Percentiles rank a stretch among this genome's conserved stretches.
Evolutionary conservation across 2,797 vertebrate species (phyloP).

Genomic region (Myotis daubentonii): DNA sequence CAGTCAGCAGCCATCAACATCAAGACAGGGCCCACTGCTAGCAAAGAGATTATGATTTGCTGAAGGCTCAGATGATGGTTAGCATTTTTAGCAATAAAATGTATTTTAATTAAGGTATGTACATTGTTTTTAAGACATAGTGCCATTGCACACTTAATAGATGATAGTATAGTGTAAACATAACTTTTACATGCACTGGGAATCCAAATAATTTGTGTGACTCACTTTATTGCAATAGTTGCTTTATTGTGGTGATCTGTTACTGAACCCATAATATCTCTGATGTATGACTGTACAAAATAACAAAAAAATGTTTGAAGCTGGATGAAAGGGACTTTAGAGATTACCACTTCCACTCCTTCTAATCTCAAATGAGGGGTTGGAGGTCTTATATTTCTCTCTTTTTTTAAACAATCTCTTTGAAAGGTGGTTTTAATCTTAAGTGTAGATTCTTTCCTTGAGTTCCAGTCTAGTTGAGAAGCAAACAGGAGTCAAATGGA

Average conservation of each 20-base stretch:
- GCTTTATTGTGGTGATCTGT: neutral
- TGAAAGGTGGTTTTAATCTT: neutral
- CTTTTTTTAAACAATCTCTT: neutral
- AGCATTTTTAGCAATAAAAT: neutral
- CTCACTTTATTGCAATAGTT: neutral
- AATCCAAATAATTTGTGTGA: neutral
- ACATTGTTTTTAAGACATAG: neutral
- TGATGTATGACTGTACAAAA: neutral
- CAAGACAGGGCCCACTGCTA: neutral
- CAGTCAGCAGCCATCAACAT: neutral
- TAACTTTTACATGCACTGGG: neutral
- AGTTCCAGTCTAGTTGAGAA: conserved; percentile 21
- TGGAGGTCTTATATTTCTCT: neutral
- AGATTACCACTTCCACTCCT: neutral
- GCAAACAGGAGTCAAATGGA: neutral
- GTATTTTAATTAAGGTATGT: neutral
- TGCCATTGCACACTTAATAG: neutral
- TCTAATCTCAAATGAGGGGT: neutral
- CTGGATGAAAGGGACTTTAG: neutral
- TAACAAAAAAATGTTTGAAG: neutral
- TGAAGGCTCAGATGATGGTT: neutral
- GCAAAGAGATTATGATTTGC: neutral
- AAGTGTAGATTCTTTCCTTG: neutral
- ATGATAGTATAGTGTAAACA: neutral
- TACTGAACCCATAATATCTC: neutral